A percentile compares a stretch with the other conserved stretches of the same genome.
phyloP scores from a whole-genome alignment of 1,140 invertebrate species.

The Rhyzopertha dominica region DNA sequence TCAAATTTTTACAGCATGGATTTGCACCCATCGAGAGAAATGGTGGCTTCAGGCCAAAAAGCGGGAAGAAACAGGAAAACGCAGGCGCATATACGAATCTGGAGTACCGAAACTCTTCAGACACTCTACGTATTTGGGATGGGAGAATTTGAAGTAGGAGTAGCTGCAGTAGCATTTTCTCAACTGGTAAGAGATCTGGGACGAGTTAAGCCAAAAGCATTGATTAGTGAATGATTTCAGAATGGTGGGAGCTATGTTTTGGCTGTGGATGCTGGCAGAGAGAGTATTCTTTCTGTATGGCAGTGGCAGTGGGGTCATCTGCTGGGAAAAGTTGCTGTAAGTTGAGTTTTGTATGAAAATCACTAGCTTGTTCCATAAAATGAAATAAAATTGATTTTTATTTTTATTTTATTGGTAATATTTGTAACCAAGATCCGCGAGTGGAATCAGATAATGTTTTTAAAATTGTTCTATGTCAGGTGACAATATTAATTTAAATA shows the following conservation, averaged over 20 bases:
- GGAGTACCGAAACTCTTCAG: slow-evolving; percentile 87
- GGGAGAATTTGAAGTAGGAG: slow-evolving; percentile 85
- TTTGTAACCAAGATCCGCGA: no score
- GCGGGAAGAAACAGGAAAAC: slow-evolving; percentile 74
- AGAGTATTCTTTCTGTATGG: slow-evolving; percentile 83
- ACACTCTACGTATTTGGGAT: slow-evolving; percentile 89
- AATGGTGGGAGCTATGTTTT: slow-evolving; percentile 84
- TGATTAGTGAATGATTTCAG: slow-evolving; percentile 46
- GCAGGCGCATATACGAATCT: slow-evolving; percentile 89
- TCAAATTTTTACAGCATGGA: slow-evolving; percentile 61
- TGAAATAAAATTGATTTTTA: no score
- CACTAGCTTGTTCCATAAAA: no score
- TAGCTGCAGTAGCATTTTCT: slow-evolving; percentile 86
- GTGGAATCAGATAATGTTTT: no score
- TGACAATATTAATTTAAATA: no score
- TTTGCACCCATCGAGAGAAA: slow-evolving; percentile 82
- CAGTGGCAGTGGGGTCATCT: slow-evolving; percentile 87
- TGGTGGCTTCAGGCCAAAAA: slow-evolving; percentile 86
- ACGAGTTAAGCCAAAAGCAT: slow-evolving; percentile 9
- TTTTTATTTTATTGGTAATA: no score
- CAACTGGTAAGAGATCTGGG: slow-evolving; percentile 73
- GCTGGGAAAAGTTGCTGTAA: slow-evolving; percentile 82
- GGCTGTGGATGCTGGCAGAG: slow-evolving; percentile 77
- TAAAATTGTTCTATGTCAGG: no score
- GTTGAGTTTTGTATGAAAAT: slow-evolving; percentile 45